Conservation (phyloP, 2,113 vertebrate genomes). For the Ctenomys sociabilis region DNA sequence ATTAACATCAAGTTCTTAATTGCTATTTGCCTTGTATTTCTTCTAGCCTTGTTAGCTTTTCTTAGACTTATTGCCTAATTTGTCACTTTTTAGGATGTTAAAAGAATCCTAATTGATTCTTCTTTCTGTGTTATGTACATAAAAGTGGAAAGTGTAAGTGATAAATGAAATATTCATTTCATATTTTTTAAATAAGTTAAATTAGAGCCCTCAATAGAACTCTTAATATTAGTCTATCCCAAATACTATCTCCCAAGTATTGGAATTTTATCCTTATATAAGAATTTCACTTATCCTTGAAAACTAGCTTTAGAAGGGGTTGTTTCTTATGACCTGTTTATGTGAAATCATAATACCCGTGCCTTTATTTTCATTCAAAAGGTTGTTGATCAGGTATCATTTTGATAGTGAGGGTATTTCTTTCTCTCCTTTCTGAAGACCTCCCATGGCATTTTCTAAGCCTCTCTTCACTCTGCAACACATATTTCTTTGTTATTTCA, state of each 20-base stretch:
- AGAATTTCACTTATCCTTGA: conserved; percentile 75
- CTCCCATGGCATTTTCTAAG: conserved; percentile 91
- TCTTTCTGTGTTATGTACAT: conserved; percentile 34
- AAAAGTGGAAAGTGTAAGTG: conserved; percentile 53
- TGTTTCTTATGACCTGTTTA: conserved; percentile 78
- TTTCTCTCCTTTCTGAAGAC: conserved; percentile 83
- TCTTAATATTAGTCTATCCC: not conserved
- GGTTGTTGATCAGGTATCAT: conserved; percentile 84
- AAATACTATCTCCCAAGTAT: not conserved
- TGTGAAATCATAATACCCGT: conserved; percentile 73
- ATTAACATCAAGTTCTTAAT: conserved; percentile 46
- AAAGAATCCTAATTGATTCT: not conserved
- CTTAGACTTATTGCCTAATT: conserved; percentile 33
- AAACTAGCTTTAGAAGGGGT: conserved; percentile 64
- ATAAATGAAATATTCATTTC: conserved; percentile 60
- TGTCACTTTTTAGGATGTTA: conserved; percentile 45
- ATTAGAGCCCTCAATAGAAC: conserved; percentile 41
- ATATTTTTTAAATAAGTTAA: conserved; percentile 58
- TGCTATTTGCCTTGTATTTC: conserved; percentile 39
- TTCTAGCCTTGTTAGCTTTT: conserved; percentile 64
- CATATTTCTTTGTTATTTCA: conserved; percentile 97
- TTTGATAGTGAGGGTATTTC: conserved; percentile 81
- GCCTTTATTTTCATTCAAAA: conserved; percentile 75
- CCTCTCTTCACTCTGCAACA: conserved; percentile 90
- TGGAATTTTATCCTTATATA: conserved; percentile 50